Percentiles rank a stretch among this genome's conserved stretches.
phyloP scores from a whole-genome alignment of 2,888 invertebrate genomes.

The Graphium colonna region DNA sequence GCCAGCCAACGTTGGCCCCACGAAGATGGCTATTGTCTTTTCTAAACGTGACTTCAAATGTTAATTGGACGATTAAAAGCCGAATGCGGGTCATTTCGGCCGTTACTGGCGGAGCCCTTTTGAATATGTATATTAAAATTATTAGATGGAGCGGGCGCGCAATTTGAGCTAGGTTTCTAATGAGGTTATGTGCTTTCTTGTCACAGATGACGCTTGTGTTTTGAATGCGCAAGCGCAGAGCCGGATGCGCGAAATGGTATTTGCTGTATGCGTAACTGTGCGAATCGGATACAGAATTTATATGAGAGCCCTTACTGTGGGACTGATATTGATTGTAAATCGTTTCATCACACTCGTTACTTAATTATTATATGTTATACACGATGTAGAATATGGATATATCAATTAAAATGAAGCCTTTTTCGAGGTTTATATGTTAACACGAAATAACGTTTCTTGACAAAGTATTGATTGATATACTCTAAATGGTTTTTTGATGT shows the following conservation, averaged over 20 bases:
- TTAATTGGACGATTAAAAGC: constrained; percentile 78
- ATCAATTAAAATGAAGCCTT: constrained; percentile 3
- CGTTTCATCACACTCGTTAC: constrained; percentile 9
- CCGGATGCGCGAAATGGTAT: constrained; percentile 77
- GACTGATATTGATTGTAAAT: constrained; percentile 29
- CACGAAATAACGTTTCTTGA: no score
- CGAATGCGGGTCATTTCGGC: constrained; percentile 78
- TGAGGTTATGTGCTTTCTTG: constrained; percentile 80
- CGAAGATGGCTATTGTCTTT: constrained; percentile 79
- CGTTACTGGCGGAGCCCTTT: constrained; percentile 74
- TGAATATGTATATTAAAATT: constrained; percentile 80
- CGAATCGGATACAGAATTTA: constrained; percentile 59
- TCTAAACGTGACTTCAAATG: constrained; percentile 77
- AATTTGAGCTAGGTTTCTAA: constrained; percentile 78
- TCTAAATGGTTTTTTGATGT: no score
- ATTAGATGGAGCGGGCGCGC: constrained; percentile 67
- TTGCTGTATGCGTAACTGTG: constrained; percentile 65
- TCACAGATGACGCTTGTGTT: constrained; percentile 69
- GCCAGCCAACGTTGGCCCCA: constrained; percentile 74
- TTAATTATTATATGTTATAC: no score
- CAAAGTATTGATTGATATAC: no score
- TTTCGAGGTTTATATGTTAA: background rate
- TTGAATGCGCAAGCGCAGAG: constrained; percentile 70
- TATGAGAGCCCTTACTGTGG: constrained; percentile 55
- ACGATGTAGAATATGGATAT: no score